Evolutionary conservation across 2,888 invertebrate genomes (phyloP), one percentile per base, ranked within the genome.

Genomic region (Andrena flavipes): DNA sequence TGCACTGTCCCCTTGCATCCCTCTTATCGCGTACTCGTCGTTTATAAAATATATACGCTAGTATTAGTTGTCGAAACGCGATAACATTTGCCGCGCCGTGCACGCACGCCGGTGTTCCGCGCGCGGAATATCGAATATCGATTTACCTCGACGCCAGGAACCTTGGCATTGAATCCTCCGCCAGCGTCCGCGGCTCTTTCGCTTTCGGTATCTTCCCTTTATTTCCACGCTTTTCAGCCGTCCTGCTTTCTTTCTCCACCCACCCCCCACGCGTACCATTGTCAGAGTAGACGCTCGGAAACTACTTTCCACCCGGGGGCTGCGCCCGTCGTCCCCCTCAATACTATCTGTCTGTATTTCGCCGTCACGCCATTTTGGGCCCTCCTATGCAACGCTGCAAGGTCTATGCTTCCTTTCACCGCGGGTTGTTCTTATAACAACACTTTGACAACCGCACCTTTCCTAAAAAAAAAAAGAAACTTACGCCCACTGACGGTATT

Each of bases 271-370:
- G 51, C 81, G 80, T 71, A 42, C 83, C 85, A 90, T 91, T 91
- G 91, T 91, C 84, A 82, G 77, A 82, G 88, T 87, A 91, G 91
- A 86, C 87, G 88, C 87, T 90, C 90, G 85, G 86, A 89, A 89
- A 91, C 91, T 90, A 89, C 89, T 90, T 89, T 88, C 88, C 87
- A 87, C 90, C 85, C 80, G 84, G 60, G 42, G 88, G 82, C 87
- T 82, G 77, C 80, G 78, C 79, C 81, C 74, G 60, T 76, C 51
- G 51, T 5, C 23, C 54, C 59, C 56, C 20, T 10, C 71, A 59
- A 35, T 64, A 76, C 76, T 82, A 82, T 82, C 65, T 64, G 64
- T 54, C 71, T 79, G 63, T 79, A 85, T 74, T 84, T 78, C 35
- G 72, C 74, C 76, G 73, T 73, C 82, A 82, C 69, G 51, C 33